Base-by-base conservation (phyloP, 1,140 invertebrate species). In the Gryon sp. region DNA sequence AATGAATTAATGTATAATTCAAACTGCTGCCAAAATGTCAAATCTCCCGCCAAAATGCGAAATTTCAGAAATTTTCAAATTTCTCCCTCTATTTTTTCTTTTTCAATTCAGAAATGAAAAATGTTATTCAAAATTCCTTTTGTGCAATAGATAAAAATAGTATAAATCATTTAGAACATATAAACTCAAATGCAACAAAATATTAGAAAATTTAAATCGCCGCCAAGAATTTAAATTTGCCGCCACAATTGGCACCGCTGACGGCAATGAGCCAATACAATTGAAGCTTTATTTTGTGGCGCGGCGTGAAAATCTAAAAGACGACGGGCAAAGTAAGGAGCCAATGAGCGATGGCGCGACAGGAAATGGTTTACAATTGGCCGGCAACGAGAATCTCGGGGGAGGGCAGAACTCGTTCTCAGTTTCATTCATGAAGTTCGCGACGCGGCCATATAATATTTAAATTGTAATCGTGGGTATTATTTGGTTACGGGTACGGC, bases 371-470 rank as follows among this genome's bases (percentile, higher is more conserved):
- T 12, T 34, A 50, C 72, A 75, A 80, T 82, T 76, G 69, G 77
- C 65, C 57, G 59, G 28, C 24, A 50, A 62, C 32, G 36, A 30
- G 62, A 77, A 76, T 78, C 79, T 78, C 78, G 80, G 73, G 75
- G 73, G 79, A 79, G 75, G 72, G 75, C 63, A 78, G 63, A 74
- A 74, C 65, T 80, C 79, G 83, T 80, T 83, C 55, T 85, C 80
- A 83, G 85, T 86, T 87, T 87, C 84, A 87, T 87, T 87, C 86
- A 87, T 87, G 85, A 86, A 85, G 80, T 79, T 73, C 72, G 79
- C 73, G 76, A 73, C 75, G 73, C 79, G 78, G 84, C 82, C 81
- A 84, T n/a, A n/a, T 83, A 84, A 85, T 82, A 85, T 82, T 82
- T 80, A 82, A 85, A 83, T 83, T 82, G 83, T 84, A 82, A 84